Base-by-base conservation (phyloP, 1,140 invertebrate genomes). In the Theocolax elegans region DNA sequence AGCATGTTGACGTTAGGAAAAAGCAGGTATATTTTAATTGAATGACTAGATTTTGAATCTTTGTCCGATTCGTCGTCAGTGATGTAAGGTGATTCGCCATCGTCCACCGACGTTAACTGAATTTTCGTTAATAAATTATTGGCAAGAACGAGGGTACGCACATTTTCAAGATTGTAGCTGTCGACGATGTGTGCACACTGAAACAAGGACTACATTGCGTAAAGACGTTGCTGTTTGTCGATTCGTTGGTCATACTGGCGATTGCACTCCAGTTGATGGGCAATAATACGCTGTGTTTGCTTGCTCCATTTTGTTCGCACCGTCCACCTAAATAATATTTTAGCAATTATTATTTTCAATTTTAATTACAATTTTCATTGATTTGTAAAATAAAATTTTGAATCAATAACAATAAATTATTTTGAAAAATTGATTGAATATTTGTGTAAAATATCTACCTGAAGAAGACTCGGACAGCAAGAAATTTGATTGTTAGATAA, bases 1-100 rank as follows among this genome's bases (percentile, higher is more conserved):
- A 99, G 84, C 92, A 97, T 97, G 1, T 95, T 97, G 42, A 99
- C 88, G 79, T 94, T 94, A 0, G 97, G 97, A 86, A 97, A 98
- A 72, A 99, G 87, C 21, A 98, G 88, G 21, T 85, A 81, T 19
- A 79, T 71, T 58, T 86, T 86, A 0, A 76, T 76, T 0, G 79
- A 70, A 38, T 80, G 77, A n/a, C 56, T 68, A 27, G 66, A 74
- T 29, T 74, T 84, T 0, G 76, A 74, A 42, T 80, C 82, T 10
- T 77, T 76, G 1, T 85, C 83, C 0, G 75, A 40, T 0, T 84
- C 82, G 23, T 85, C 83, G 15, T 86, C 83, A 0, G 73, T 13
- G 25, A 67, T 74, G 8, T 67, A 74, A 0, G 77, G 74, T 67
- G 78, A 77, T 17, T 84, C 84, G 6, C 87, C 87, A 65, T 89